Percentiles rank a stretch among this genome's conserved stretches.
Evolutionary conservation across 2,888 invertebrate genomes (phyloP).

Genomic region (Chrysolina oricalcia): DNA sequence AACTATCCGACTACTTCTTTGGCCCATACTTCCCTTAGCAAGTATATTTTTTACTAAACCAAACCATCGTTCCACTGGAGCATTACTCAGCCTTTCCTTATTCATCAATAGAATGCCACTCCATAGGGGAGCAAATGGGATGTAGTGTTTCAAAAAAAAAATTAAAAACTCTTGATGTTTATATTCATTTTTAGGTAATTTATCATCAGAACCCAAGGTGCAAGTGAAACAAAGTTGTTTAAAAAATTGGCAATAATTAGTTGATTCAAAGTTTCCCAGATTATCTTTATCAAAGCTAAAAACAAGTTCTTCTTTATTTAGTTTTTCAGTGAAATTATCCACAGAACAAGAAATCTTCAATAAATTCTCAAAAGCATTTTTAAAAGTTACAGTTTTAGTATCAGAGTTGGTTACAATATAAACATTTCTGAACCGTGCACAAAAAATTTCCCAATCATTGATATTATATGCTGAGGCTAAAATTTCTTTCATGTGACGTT

Average conservation of each 20-base stretch:
- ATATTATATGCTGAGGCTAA: constrained; percentile 28
- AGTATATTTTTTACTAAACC: constrained; percentile 30
- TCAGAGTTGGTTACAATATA: constrained; percentile 17
- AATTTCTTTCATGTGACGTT: constrained; percentile 30
- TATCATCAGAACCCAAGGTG: background rate
- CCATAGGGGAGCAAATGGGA: no score
- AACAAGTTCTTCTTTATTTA: background rate
- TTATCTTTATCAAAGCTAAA: background rate
- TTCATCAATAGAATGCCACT: background rate
- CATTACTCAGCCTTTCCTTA: constrained; percentile 25
- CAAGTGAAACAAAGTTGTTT: constrained; percentile 3
- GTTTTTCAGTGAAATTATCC: background rate
- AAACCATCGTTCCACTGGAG: constrained; percentile 33
- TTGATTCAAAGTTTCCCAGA: constrained; percentile 4
- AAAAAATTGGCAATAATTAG: constrained; percentile 6
- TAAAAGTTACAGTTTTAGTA: constrained; percentile 7
- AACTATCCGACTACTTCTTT: constrained; percentile 33
- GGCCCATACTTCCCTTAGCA: constrained; percentile 17
- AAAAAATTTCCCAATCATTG: constrained; percentile 24
- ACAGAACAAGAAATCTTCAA: constrained; percentile 19
- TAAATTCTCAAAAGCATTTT: constrained; percentile 25
- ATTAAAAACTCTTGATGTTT: constrained; percentile 10
- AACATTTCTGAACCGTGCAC: constrained; percentile 24
- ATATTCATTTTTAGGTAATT: background rate
- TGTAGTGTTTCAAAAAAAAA: background rate